These are phyloP conservation scores for Petromus typicus DNA, from an alignment of 2,113 vertebrate species.

Conservation along the genomic window DNA sequence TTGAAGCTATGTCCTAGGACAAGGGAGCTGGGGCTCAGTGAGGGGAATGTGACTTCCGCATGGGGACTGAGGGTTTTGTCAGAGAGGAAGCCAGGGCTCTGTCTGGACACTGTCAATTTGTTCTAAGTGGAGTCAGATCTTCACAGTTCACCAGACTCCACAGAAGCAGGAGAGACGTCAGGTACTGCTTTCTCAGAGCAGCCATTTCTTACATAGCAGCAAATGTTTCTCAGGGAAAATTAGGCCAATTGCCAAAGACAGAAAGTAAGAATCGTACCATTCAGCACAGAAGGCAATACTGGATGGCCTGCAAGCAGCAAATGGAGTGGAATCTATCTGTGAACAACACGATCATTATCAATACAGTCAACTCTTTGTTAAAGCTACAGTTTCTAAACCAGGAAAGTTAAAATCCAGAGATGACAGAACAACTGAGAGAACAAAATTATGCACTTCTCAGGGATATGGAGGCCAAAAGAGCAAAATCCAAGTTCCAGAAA, in stretches of 20 bases:
- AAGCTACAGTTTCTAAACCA: background rate
- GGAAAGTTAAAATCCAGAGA: background rate
- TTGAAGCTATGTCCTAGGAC: background rate
- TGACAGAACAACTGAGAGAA: constrained; percentile 1
- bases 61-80: too few relatives aligned
- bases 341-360: constrained; percentile 6
- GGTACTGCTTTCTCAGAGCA: background rate
- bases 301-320: background rate
- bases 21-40: background rate
- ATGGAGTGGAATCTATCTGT: constrained; percentile 4
- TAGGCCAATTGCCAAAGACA: background rate
- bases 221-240: constrained; percentile 7
- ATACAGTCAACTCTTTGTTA: constrained; percentile 51
- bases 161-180: background rate
- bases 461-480: background rate
- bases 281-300: background rate
- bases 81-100: background rate
- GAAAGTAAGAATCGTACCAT: background rate
- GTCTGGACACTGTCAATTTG: background rate
- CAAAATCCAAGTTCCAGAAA: background rate
- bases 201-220: background rate
- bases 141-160: background rate
- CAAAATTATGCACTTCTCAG: constrained; percentile 8
- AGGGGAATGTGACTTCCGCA: background rate
- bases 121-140: background rate